Base-by-base conservation (phyloP, 2,113 vertebrate genomes). In the Oncorhynchus keta region DNA sequence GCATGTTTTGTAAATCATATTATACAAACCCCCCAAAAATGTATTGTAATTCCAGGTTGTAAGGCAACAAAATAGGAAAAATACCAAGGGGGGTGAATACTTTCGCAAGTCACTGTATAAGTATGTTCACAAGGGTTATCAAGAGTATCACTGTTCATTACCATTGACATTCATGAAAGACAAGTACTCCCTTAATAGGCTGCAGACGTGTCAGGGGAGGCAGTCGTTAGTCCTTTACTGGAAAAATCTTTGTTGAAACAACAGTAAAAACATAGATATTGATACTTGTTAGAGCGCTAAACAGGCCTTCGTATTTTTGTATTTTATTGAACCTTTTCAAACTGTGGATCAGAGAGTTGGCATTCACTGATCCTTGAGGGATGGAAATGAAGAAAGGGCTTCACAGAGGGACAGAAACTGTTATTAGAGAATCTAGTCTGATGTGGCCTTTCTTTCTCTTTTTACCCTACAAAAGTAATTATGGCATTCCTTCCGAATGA, bases 391-490 rank as follows among this genome's bases (percentile, higher is more conserved):
- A 55, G 3, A 55, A 55, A 5, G 1, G 51, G 51, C 51, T 55
- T 16, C 16, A 55, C 16, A 55, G 51, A 18, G 51, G 14, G 51
- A 55, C 13, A 55, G 16, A 18, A 16, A 55, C 51, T 55, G 5
- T 55, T 55, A 55, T 18, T 55, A 18, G 51, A 55, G 51, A 55
- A 45, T 45, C 51, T 55, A 55, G 14, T 51, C 11, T 51, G 49
- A 51, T 51, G 49, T 51, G 5, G 51, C 16, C 16, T 45, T 76
- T 1, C 49, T 67, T 73, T 71, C 57, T 35, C 57, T 75, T 28
- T 72, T 80, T 66, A 30, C 28, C 76, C 61, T 55, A 18, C 35
- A 32, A 71, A 72, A 51, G 57, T 76, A 78, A 81, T 77, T 74
- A 64, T 4, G 4, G 16, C 39, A 55, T 76, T 81, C 51, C 62